Evolutionary conservation across 2,888 invertebrate species (phyloP).

Genomic region (Tenthredo scrophulariae): DNA sequence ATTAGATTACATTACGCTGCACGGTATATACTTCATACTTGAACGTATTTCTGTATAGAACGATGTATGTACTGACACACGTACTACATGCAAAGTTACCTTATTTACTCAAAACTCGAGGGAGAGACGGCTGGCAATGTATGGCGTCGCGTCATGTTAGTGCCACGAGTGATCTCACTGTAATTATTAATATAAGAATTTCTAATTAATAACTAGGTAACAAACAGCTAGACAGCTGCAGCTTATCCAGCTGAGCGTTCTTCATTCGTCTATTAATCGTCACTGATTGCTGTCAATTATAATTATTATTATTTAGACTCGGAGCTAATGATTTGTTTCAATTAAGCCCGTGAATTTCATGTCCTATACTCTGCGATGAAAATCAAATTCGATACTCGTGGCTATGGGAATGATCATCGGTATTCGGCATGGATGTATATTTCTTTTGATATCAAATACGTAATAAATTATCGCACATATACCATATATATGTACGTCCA

Average conservation of each 20-base stretch:
- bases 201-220: constrained; percentile 6
- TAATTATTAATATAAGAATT: constrained; percentile 2
- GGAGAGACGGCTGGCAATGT: not conserved
- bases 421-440: not conserved
- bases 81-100: not conserved
- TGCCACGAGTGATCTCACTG: not conserved
- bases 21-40: not conserved
- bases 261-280: constrained; percentile 19
- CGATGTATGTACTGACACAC: not conserved
- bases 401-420: not conserved
- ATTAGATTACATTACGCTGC: not conserved
- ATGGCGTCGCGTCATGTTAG: not conserved
- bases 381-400: not conserved
- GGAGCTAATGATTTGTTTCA: not conserved
- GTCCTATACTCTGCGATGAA: not conserved
- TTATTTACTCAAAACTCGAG: constrained; percentile 10
- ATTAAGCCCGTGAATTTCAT: not conserved
- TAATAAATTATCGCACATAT: not conserved
- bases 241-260: not conserved
- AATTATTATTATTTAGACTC: not conserved
- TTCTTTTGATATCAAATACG: not conserved
- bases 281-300: constrained; percentile 21
- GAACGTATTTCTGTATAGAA: not conserved
- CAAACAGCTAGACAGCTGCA: constrained; percentile 9
- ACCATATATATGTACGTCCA: not conserved